Conservation (phyloP, 2,888 invertebrate genomes). For the Lutraria lutraria region DNA sequence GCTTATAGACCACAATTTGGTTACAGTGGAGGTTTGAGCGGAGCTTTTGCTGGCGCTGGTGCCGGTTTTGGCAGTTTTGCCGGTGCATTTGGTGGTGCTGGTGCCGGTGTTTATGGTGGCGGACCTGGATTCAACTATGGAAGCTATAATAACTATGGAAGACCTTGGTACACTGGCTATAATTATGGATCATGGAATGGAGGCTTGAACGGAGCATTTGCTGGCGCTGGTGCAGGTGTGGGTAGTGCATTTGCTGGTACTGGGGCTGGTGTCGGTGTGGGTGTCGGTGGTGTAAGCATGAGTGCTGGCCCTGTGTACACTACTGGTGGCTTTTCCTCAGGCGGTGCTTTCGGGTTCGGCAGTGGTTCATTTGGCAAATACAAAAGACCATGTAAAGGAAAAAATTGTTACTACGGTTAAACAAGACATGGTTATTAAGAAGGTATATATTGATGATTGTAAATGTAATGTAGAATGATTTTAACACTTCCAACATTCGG, state of each 20-base stretch:
- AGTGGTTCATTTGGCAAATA: neutral
- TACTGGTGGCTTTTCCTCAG: no score
- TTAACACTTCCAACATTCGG: no score
- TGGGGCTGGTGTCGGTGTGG: neutral
- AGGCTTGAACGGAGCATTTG: neutral
- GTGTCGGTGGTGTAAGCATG: neutral
- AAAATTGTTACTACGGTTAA: neutral
- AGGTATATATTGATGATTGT: no score
- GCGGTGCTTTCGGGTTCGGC: no score
- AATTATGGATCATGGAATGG: no score
- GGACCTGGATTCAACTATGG: no score
- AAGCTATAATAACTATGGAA: no score
- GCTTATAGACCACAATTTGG: no score
- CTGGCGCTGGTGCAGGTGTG: neutral
- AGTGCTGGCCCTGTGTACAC: no score
- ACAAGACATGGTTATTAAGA: no score
- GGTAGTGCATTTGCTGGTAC: neutral
- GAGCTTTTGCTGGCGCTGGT: neutral
- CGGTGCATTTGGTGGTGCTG: neutral
- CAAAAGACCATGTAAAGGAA: neutral
- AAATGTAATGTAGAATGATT: no score
- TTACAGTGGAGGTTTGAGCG: neutral
- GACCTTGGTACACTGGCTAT: no score
- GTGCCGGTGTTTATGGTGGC: neutral
- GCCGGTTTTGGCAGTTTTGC: neutral